These are phyloP conservation scores for Trichogramma dendrolimi DNA, from an alignment of 2,888 invertebrate species.

Conservation along the genomic window DNA sequence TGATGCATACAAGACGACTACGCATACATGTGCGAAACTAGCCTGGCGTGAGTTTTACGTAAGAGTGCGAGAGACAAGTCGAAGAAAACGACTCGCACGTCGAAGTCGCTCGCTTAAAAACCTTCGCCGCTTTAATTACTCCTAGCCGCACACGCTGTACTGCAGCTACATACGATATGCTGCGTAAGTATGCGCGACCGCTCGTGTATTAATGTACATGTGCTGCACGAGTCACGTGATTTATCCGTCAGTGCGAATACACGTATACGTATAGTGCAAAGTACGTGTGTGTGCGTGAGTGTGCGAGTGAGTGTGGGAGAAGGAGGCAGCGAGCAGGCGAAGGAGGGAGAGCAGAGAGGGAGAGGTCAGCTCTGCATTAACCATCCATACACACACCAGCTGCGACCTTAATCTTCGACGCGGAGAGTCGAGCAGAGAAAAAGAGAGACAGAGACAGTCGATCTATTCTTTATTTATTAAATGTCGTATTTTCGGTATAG, in stretches of 20 bases:
- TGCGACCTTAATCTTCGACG: conserved; percentile 6
- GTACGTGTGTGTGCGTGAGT: neutral
- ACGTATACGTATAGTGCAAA: too few species aligned
- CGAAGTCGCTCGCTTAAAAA: conserved; percentile 1
- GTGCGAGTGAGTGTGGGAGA: conserved; percentile 26
- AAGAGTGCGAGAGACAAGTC: neutral
- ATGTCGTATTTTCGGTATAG: too few species aligned
- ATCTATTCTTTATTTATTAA: too few species aligned
- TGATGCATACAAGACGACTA: neutral
- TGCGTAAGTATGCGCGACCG: too few species aligned
- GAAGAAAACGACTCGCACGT: neutral
- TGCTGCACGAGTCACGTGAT: conserved; percentile 10
- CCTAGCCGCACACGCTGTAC: neutral
- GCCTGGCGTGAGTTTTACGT: conserved; percentile 8
- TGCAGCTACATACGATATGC: too few species aligned
- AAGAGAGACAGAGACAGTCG: too few species aligned
- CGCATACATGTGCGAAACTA: too few species aligned
- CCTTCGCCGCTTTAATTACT: conserved; percentile 20
- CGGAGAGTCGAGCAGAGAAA: conserved; percentile 4
- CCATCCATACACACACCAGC: neutral
- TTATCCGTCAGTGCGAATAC: neutral
- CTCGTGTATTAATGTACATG: too few species aligned
- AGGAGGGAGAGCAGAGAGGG: too few species aligned
- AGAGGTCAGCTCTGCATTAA: neutral
- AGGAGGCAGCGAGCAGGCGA: neutral